Conservation (phyloP, 2,888 invertebrate genomes). For the Dicyrtomina minuta region DNA sequence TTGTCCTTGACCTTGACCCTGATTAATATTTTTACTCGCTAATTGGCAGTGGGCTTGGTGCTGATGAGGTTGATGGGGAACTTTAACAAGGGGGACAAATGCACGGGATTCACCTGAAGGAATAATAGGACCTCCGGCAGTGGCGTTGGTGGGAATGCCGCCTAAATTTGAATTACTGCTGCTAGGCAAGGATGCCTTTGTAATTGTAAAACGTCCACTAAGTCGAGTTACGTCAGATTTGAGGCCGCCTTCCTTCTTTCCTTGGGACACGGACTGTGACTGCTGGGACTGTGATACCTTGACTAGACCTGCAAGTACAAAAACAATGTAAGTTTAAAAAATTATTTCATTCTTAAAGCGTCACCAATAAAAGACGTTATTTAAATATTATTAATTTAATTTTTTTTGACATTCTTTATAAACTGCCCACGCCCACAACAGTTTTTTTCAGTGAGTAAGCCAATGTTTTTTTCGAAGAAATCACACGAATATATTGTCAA, state of each 20-base stretch:
- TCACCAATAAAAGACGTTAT: neutral
- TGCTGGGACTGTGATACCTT: neutral
- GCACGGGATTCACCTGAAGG: no score
- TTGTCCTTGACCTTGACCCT: slow-evolving; percentile 17
- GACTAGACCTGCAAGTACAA: neutral
- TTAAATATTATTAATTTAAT: no score
- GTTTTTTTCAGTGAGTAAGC: no score
- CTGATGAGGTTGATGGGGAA: slow-evolving; percentile 4
- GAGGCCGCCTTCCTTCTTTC: slow-evolving; percentile 39
- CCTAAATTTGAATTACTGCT: no score
- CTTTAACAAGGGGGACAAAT: slow-evolving; percentile 6
- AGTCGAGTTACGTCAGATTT: slow-evolving; percentile 45
- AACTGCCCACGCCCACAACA: no score
- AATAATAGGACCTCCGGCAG: no score
- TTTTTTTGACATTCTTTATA: no score
- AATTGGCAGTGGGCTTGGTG: slow-evolving; percentile 33
- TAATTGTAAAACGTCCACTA: slow-evolving; percentile 44
- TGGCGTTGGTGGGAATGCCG: no score
- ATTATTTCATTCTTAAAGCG: neutral
- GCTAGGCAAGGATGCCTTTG: slow-evolving; percentile 32
- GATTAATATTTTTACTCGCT: slow-evolving; percentile 19
- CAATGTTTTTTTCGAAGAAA: no score
- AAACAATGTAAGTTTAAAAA: neutral
- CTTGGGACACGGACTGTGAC: slow-evolving; percentile 29
- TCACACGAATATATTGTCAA: no score